phyloP scores from a whole-genome alignment of 1,140 invertebrate genomes.

The Heliconius melpomene region DNA sequence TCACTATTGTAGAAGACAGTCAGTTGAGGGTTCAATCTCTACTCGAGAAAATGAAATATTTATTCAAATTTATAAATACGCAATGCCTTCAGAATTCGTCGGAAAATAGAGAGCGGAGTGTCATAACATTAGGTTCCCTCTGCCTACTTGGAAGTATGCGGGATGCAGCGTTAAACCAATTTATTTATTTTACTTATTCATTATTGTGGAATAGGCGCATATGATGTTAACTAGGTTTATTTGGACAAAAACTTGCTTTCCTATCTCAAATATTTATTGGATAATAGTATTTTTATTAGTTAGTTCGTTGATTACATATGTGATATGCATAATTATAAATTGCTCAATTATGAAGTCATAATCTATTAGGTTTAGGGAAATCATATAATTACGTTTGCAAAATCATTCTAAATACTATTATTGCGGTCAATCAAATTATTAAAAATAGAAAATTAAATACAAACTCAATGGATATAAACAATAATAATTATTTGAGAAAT shows the following conservation, averaged over 20 bases:
- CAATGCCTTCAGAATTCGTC: too few species aligned
- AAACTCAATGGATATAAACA: conserved; percentile 36
- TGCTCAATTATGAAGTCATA: neutral
- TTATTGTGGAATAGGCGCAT: neutral
- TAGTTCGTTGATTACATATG: neutral
- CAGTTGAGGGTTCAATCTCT: too few species aligned
- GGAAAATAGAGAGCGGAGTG: too few species aligned
- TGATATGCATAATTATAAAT: neutral
- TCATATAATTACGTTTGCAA: neutral
- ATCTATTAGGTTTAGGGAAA: neutral
- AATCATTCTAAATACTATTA: conserved; percentile 20
- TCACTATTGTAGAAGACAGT: too few species aligned
- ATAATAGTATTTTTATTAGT: neutral
- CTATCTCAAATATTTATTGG: neutral
- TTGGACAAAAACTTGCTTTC: neutral
- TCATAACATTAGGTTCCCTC: too few species aligned
- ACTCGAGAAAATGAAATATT: too few species aligned
- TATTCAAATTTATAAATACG: too few species aligned
- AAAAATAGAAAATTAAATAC: conserved; percentile 32
- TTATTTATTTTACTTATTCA: too few species aligned
- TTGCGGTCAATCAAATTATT: conserved; percentile 23
- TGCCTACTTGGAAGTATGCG: too few species aligned
- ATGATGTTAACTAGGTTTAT: neutral
- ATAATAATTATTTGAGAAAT: conserved; percentile 52
- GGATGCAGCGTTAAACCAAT: too few species aligned